Evolutionary conservation across 2,888 invertebrate genomes (phyloP).

Genomic region (Tenodera sinensis): DNA sequence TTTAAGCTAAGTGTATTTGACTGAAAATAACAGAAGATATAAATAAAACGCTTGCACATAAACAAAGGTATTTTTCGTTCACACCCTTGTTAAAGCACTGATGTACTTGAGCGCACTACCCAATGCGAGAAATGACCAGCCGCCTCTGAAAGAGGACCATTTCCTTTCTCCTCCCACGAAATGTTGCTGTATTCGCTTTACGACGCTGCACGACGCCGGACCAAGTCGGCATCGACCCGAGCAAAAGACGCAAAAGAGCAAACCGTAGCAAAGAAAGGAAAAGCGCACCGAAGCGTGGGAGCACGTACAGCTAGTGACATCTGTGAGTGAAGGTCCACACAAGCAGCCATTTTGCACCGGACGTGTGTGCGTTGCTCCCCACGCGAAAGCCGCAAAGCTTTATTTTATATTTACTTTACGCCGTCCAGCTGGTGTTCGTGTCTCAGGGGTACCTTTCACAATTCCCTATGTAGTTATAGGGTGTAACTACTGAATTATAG

Average conservation of each 20-base stretch:
- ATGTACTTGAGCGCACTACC: no score
- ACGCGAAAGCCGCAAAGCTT: background rate
- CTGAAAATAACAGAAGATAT: no score
- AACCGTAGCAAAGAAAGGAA: background rate
- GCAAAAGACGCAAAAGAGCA: background rate
- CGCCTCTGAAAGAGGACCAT: background rate
- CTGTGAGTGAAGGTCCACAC: constrained; percentile 8
- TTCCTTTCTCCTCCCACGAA: background rate
- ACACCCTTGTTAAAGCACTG: no score
- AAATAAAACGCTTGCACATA: no score
- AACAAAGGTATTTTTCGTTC: no score
- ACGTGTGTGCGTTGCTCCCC: background rate
- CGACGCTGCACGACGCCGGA: background rate
- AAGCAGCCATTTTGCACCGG: background rate
- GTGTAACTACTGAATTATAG: background rate
- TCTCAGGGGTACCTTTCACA: background rate
- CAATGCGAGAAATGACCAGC: background rate
- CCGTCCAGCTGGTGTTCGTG: background rate
- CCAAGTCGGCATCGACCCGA: constrained; percentile 11
- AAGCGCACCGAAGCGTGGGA: constrained; percentile 2
- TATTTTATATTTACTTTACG: background rate
- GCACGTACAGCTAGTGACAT: constrained; percentile 12
- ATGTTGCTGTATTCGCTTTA: constrained; percentile 11
- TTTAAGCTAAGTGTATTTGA: no score
- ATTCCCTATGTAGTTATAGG: background rate